Base-by-base conservation (phyloP, 2,888 invertebrate genomes). In the Allolobophora icterica region DNA sequence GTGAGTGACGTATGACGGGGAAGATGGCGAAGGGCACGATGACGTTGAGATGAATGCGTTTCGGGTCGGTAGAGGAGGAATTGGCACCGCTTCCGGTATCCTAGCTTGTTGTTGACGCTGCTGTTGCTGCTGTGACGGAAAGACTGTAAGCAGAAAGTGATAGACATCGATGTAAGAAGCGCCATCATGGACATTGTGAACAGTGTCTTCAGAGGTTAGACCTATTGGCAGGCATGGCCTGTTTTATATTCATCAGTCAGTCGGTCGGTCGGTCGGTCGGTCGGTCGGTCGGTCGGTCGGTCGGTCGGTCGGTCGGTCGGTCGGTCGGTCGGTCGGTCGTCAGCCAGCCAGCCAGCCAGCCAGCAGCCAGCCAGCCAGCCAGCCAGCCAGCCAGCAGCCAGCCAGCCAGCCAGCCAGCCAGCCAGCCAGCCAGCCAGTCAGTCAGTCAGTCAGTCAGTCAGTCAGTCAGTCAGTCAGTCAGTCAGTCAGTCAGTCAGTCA, bases 1-100 rank as follows among this genome's bases (percentile, higher is more conserved):
- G 11, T 17, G 71, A 30, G 11, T n/a, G n/a, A n/a, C n/a, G 71
- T 21, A 24, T 0, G n/a, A 8, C n/a, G 71, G 71, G 11, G 71
- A 71, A 71, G 71, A 71, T 71, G 71, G n/a, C 4, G 71, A 71
- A 71, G 71, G 71, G 71, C 71, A 71, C 71, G 71, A 71, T 71
- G 71, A 71, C 71, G n/a, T 71, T 8, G 71, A 71, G 71, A 71
- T 71, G 71, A n/a, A n/a, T 71, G 71, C 71, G 1, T 5, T 71
- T 71, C 71, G 71, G n/a, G 71, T 71, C 71, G 71, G 71, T 71
- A 30, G 30, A 8, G 30, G 71, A 71, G 71, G 71, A 17, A 30
- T 8, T 71, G n/a, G n/a, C 13, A n/a, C n/a, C 71, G n/a, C 71
- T 6, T 71, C 71, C 71, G 30, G 71, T 71, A 71, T 8, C n/a